Base-by-base conservation (phyloP, 2,888 invertebrate genomes). In the Girardia tigrina region DNA sequence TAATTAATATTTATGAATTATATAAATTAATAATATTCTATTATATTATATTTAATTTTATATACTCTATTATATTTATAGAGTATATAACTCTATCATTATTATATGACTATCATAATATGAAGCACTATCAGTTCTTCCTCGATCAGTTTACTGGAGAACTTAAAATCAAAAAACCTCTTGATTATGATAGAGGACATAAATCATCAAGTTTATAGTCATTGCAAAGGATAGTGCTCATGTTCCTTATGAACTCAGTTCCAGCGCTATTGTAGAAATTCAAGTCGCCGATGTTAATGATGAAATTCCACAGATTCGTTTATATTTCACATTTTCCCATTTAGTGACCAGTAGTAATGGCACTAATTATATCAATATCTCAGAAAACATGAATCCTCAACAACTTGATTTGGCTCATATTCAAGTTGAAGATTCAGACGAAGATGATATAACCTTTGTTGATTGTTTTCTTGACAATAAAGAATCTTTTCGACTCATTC, bases 251-350 rank as follows among this genome's bases (percentile, higher is more conserved):
- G 56, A 56, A 56, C 23, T 56, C 6, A 56, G 56, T n/a, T 56
- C 56, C n/a, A 56, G 56, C n/a, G 56, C 56, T 12, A 56, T 23
- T 20, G 23, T 56, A 6, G 56, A 56, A 56, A 56, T 56, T n/a
- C 56, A 56, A 16, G 56, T 56, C n/a, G 56, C 56, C n/a, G 56
- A 56, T 56, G 56, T 56, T 2, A 56, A 56, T 56, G 56, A 56
- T 56, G 56, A 56, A 16, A 56, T 56, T 56, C 56, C 56, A 20
- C 56, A 56, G n/a, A 56, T 56, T 16, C 4, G 23, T 56, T 12
- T 56, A 23, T 56, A 56, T 56, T 56, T 56, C n/a, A 56, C 56
- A 12, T 20, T 23, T 6, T 23, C 56, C 23, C 23, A 20, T n/a
- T n/a, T 56, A 56, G n/a, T 23, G 4, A 23, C n/a, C n/a, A 4